A percentile compares a stretch with the other conserved stretches of the same genome.
Conservation (phyloP, 1,140 invertebrate genomes). For the Nasonia vitripennis region DNA sequence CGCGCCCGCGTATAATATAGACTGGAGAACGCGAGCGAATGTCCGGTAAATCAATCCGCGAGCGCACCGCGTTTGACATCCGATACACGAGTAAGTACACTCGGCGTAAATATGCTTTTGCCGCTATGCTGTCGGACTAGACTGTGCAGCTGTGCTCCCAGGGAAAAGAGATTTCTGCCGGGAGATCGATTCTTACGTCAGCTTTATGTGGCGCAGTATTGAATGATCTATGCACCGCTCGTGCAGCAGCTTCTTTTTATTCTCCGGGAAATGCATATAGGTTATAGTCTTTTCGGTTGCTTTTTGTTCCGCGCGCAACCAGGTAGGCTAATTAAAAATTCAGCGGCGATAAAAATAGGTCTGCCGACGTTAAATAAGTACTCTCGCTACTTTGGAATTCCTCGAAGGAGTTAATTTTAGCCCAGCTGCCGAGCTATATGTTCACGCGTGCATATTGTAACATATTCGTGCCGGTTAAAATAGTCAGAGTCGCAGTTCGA, state of each 20-base stretch:
- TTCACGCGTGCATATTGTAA: too few species aligned
- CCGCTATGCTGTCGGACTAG: background rate
- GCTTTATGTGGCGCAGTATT: background rate
- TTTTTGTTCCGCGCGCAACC: background rate
- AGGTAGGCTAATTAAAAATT: background rate
- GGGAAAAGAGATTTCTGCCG: background rate
- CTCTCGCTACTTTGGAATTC: too few species aligned
- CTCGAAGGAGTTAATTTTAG: too few species aligned
- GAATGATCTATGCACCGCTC: conserved; percentile 36
- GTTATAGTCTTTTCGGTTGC: background rate
- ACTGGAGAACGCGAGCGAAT: conserved; percentile 41
- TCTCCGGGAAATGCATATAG: background rate
- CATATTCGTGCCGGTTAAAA: background rate
- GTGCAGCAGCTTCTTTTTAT: background rate
- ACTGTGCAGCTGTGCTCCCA: background rate
- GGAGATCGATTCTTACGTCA: conserved; percentile 42
- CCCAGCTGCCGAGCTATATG: too few species aligned
- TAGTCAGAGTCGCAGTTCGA: background rate
- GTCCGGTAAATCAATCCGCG: conserved; percentile 60
- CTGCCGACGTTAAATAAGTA: too few species aligned
- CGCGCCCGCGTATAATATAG: background rate
- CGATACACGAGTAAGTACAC: conserved; percentile 31
- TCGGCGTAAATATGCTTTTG: conserved; percentile 47
- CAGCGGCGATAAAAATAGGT: background rate
- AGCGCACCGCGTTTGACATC: conserved; percentile 45